Conservation (phyloP, 1,140 invertebrate genomes). For the Cotesia vestalis region DNA sequence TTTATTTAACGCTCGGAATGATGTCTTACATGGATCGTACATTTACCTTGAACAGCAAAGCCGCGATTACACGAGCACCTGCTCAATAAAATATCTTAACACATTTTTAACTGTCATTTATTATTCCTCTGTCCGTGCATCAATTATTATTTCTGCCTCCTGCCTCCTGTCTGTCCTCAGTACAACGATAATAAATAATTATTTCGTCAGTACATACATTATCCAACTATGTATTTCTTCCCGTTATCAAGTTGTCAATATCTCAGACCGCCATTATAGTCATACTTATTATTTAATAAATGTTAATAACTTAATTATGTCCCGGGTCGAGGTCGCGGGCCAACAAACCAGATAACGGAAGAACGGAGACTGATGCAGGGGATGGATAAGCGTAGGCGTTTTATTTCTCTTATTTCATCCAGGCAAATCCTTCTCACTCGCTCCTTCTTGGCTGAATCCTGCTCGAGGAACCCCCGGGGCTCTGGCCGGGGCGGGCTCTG, state of each 20-base stretch:
- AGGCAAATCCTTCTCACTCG: not conserved
- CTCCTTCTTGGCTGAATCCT: not conserved
- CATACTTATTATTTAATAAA: not conserved
- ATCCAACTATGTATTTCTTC: not conserved
- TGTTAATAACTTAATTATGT: slow-evolving; percentile 41
- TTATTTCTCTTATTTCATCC: slow-evolving; percentile 10
- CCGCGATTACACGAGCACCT: too few species aligned
- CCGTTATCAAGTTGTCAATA: slow-evolving; percentile 11
- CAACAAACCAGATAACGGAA: slow-evolving; percentile 21
- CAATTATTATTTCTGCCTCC: not conserved
- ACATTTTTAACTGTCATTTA: too few species aligned
- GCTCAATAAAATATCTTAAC: too few species aligned
- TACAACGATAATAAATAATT: too few species aligned
- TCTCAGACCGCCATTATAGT: not conserved
- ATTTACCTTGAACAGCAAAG: too few species aligned
- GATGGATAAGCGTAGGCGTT: slow-evolving; percentile 30
- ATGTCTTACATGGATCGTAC: too few species aligned
- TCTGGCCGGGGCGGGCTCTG: slow-evolving; percentile 40
- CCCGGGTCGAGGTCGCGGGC: slow-evolving; percentile 26
- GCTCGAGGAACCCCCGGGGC: slow-evolving; percentile 10
- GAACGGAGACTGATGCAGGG: slow-evolving; percentile 7
- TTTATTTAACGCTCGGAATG: too few species aligned
- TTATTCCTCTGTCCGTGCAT: too few species aligned
- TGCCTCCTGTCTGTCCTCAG: too few species aligned
- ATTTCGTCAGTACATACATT: too few species aligned